Evolutionary conservation across 2,113 vertebrate species (phyloP).

Genomic region (Nothobranchius kuhntae): DNA sequence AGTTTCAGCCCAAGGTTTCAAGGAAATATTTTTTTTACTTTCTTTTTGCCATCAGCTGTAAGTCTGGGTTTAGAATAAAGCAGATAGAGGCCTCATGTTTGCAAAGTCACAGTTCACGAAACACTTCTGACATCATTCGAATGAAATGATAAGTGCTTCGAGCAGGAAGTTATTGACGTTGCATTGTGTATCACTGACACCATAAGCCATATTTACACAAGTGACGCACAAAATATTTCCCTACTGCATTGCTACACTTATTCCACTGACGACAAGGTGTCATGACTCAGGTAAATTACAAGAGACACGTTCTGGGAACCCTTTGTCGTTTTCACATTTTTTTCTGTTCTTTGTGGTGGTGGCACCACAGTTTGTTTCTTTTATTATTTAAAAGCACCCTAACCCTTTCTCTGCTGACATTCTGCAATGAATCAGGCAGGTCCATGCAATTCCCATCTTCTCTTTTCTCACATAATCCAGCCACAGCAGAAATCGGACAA

Average conservation of each 20-base stretch:
- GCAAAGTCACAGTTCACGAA: background rate
- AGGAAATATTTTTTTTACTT: no score
- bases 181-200: background rate
- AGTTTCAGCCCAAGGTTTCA: no score
- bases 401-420: conserved; percentile 76
- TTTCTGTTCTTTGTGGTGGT: background rate
- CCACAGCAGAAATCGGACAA: conserved; percentile 76
- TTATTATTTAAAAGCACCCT: background rate
- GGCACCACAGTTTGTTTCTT: no score
- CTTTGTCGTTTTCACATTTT: no score
- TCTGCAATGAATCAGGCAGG: conserved; percentile 73
- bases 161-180: background rate
- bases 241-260: background rate
- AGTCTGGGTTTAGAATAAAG: background rate
- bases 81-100: no score
- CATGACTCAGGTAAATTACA: background rate
- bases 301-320: background rate
- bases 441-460: conserved; percentile 71
- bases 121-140: background rate
- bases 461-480: conserved; percentile 77
- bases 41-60: no score
- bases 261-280: background rate
- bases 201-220: no score
- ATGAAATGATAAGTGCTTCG: background rate
- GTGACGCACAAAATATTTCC: accelerated